Percentiles rank a stretch among this genome's conserved stretches.
Conservation (phyloP, 1,140 invertebrate genomes). For the Pollicipes pollicipes region DNA sequence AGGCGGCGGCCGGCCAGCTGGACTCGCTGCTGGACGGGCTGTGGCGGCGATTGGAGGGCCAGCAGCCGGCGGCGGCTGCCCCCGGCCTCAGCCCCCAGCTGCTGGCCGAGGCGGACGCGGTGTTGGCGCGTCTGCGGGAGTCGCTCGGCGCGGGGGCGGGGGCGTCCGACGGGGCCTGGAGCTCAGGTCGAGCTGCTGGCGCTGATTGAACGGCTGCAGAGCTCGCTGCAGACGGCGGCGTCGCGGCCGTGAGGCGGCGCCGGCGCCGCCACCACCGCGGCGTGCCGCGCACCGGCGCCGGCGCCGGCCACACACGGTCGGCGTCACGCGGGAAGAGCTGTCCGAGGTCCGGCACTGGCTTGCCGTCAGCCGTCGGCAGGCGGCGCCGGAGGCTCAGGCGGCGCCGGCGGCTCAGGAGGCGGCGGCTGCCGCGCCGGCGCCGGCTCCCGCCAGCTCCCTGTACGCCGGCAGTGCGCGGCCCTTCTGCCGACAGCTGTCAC, state of each 20-base stretch:
- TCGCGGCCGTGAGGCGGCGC: background rate
- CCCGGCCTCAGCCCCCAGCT: background rate
- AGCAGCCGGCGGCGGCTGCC: too few species aligned
- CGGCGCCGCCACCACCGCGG: too few species aligned
- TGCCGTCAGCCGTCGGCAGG: background rate
- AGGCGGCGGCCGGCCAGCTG: background rate
- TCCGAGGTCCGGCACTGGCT: background rate
- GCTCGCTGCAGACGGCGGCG: background rate
- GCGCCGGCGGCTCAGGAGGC: too few species aligned
- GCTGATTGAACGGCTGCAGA: background rate
- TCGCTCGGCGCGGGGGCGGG: background rate
- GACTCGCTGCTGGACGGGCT: background rate
- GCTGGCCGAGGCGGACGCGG: background rate
- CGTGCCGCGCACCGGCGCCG: too few species aligned
- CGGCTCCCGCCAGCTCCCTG: background rate
- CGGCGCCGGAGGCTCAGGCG: background rate
- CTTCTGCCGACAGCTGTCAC: background rate
- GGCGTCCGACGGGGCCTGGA: too few species aligned
- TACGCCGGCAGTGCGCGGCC: background rate
- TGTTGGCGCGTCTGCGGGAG: background rate
- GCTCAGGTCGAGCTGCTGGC: background rate
- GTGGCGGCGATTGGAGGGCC: too few species aligned
- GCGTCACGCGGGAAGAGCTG: background rate
- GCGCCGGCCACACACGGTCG: background rate
- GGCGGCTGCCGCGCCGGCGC: too few species aligned